Conservation (phyloP, 2,797 vertebrate species). For the Eidolon dupreanum region DNA sequence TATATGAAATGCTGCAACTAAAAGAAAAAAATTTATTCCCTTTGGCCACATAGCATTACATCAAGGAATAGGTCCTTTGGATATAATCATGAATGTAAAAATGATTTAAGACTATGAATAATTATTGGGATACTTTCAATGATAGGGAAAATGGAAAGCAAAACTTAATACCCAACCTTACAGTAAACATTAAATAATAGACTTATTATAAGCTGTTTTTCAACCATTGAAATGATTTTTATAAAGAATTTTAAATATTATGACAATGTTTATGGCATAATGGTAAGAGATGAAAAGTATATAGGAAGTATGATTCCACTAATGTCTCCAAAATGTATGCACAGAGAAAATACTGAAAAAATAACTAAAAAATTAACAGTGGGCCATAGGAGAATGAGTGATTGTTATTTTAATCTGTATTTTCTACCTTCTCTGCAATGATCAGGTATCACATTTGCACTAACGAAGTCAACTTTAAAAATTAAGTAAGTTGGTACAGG, state of each 20-base stretch:
- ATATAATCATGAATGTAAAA: background rate
- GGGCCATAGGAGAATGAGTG: background rate
- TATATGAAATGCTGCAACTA: background rate
- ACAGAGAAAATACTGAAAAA: background rate
- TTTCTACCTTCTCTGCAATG: slow-evolving; percentile 19
- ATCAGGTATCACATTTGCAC: slow-evolving; percentile 18
- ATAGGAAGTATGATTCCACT: background rate
- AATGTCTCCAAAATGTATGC: background rate
- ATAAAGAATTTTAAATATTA: background rate
- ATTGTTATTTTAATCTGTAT: background rate
- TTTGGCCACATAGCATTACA: background rate
- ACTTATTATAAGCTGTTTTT: background rate
- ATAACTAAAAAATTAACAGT: background rate
- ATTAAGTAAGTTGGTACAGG: background rate
- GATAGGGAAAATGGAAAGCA: background rate
- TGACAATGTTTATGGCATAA: background rate
- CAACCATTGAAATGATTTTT: background rate
- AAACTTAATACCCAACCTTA: background rate
- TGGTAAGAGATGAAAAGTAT: background rate
- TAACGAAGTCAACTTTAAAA: slow-evolving; percentile 5
- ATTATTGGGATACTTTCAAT: background rate
- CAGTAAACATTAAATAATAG: background rate
- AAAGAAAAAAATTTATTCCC: background rate
- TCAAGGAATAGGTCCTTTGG: background rate
- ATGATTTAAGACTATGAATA: background rate